Base-by-base conservation (phyloP, 2,888 invertebrate species). In the Polydrusus pterygomalis region DNA sequence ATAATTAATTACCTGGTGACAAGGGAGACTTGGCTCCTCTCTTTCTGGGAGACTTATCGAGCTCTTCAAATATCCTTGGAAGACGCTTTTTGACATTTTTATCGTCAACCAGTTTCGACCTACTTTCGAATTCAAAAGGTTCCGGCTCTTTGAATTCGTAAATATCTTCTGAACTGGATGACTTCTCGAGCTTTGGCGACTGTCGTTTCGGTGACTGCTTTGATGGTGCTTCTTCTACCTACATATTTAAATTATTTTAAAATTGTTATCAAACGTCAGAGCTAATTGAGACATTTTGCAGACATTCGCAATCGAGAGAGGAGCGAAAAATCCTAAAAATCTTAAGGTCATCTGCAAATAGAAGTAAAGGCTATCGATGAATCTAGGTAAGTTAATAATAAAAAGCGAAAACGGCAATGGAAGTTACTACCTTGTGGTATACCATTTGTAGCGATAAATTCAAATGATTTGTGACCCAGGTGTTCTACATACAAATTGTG, bases 91-190 rank as follows among this genome's bases (percentile, higher is more conserved):
- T 87, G 20, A 74, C 78, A 64, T 82, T 83, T 70, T 87, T 87
- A 34, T 88, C 88, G 13, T 86, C 86, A 2, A 81, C 84, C 30
- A 85, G 75, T 77, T 84, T 85, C 5, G 84, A 70, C 67, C 94
- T 91, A 9, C 93, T 90, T 87, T 96, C 95, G 80, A 95, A 92
- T 85, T 96, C 95, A 84, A 96, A 96, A 0, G 96, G 95, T 86
- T 96, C 96, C 0, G 95, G 95, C 86, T 96, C 96, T 86, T 96
- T 96, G 84, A 96, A 96, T 86, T 96, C 96, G 84, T 96, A 96
- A 76, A 96, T 92, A 84, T 96, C 96, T 83, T 90, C 82, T 75
- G 87, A 82, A 82, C 83, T 83, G 18, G 82, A 80, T 3, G 77
- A 79, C 80, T 81, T 81, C 80, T 86, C 79, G 40, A 78, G 63